Percentiles rank a stretch among this genome's conserved stretches.
phyloP scores from a whole-genome alignment of 2,113 vertebrate species.

The Chaetodon trifascialis region DNA sequence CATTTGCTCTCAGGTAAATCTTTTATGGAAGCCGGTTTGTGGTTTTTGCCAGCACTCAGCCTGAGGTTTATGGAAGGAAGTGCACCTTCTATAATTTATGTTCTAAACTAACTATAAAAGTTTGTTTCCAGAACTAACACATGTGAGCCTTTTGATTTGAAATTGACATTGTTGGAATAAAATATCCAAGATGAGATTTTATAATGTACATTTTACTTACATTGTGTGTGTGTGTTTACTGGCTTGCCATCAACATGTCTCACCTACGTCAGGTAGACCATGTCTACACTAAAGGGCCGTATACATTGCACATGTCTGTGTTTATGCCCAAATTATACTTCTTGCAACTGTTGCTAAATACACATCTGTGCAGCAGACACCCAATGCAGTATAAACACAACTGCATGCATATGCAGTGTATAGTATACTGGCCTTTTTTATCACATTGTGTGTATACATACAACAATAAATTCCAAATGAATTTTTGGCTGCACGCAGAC shows the following conservation, averaged over 20 bases:
- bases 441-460: not conserved
- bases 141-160: slow-evolving; percentile 1
- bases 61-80: slow-evolving; percentile 44
- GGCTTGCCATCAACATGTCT: no score
- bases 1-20: slow-evolving; percentile 38
- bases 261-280: not conserved
- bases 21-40: slow-evolving; percentile 39
- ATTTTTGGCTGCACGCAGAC: not conserved
- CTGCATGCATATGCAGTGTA: not conserved
- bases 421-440: not conserved
- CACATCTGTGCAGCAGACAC: not conserved
- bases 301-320: not conserved
- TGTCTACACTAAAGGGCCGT: not conserved
- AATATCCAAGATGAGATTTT: not conserved
- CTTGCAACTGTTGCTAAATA: not conserved
- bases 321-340: not conserved
- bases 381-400: not conserved
- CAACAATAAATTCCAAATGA: not conserved
- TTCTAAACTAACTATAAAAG: slow-evolving; percentile 10
- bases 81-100: slow-evolving; percentile 46
- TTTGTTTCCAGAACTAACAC: slow-evolving; percentile 9
- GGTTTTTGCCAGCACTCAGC: slow-evolving; percentile 38
- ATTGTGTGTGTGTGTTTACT: not conserved
- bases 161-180: not conserved
- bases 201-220: not conserved